These are phyloP conservation scores for Hecatera dysodea DNA, from an alignment of 2,888 invertebrate genomes.

Conservation along the genomic window DNA sequence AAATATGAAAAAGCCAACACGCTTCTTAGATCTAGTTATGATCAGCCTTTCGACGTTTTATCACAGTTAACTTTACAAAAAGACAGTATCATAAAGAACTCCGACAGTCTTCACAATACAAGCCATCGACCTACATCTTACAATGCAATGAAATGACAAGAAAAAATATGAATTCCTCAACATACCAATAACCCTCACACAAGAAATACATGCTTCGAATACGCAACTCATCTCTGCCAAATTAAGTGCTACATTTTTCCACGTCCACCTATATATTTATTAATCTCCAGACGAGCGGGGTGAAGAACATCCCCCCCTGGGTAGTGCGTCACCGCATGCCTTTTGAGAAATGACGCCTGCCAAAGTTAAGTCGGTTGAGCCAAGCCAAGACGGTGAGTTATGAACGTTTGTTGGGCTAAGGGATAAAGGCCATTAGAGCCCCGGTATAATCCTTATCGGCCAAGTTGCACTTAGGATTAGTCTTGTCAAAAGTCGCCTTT, in stretches of 20 bases:
- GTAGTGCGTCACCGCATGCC: constrained; percentile 87
- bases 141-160: constrained; percentile 57
- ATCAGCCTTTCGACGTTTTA: background rate
- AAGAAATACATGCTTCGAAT: constrained; percentile 75
- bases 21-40: background rate
- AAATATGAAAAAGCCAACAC: background rate
- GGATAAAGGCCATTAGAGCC: constrained; percentile 90
- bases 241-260: constrained; percentile 90
- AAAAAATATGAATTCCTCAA: constrained; percentile 62
- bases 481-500: constrained; percentile 88
- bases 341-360: constrained; percentile 91
- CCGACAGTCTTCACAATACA: background rate
- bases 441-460: constrained; percentile 89
- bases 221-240: constrained; percentile 85
- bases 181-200: constrained; percentile 68
- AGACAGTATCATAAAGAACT: background rate
- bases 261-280: constrained; percentile 90
- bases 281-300: constrained; percentile 80
- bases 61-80: background rate
- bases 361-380: constrained; percentile 91
- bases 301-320: constrained; percentile 63
- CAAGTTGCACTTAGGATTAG: constrained; percentile 91
- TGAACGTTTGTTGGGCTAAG: constrained; percentile 89
- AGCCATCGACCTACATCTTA: background rate
- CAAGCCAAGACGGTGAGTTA: constrained; percentile 88